Base-by-base conservation (phyloP, 2,888 invertebrate genomes). In the Yponomeuta malinellus region DNA sequence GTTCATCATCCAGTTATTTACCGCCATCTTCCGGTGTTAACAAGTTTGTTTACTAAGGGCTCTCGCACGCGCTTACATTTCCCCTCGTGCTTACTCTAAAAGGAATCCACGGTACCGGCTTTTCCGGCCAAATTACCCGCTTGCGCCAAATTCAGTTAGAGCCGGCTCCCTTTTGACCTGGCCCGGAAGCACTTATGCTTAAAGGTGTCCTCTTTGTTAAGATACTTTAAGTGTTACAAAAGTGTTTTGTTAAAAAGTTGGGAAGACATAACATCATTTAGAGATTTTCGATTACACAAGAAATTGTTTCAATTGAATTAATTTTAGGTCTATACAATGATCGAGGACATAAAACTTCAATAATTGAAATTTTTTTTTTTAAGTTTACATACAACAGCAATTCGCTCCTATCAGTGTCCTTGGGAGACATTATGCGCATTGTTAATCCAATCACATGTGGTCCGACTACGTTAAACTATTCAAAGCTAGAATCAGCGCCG, bases 11-110 rank as follows among this genome's bases (percentile, higher is more conserved):
- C 68, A 23, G 10, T 68, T 37, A 68, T 68, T 68, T 68, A 68
- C 52, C 59, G 52, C 52, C 68, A 29, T 68, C 68, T 10, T 68
- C 68, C 68, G 68, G 68, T 68, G 48, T 52, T 52, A 33, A 65
- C 33, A 65, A 65, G 68, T 68, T 67, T 31, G 48, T 15, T 68
- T 52, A n/a, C 52, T 52, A 52, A 52, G 37, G 68, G 37, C 52
- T 48, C 68, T 48, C 23, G 23, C 68, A 68, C 68, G 68, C 10
- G 48, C 48, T 48, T 23, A 29, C 48, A 5, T 68, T 52, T 68
- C 68, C 68, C 31, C 59, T 29, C 48, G 48, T 31, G 29, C 29
- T 68, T 68, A 37, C 48, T 48, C 68, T 68, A 10, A 68, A 68
- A 68, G 68, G 68, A 48, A 68, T 52, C 52, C 68, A 29, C 48